Base-by-base conservation (phyloP, 1,140 invertebrate genomes). In the Dinoponera quadriceps region DNA sequence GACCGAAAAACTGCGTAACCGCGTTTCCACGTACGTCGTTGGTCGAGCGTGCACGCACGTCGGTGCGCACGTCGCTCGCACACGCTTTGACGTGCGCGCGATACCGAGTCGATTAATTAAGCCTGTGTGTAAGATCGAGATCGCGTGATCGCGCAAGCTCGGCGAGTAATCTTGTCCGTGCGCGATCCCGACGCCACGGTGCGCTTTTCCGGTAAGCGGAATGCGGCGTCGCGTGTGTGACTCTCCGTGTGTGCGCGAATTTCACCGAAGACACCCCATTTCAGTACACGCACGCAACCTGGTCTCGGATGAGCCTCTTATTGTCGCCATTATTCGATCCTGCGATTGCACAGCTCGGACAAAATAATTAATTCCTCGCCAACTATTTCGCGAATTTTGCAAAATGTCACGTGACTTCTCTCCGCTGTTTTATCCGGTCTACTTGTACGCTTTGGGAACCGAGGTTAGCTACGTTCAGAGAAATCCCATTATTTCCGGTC, bases 261-360 rank as follows among this genome's bases (percentile, higher is more conserved):
- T 59, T 80, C 65, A 80, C 57, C 25, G 54, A 20, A 55, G 38
- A 44, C 7, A 44, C 11, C 38, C 38, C 38, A 9, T 44, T 11
- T 9, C 18, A 11, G 29, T 55, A 4, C 33, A 65, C n/a, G 49
- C 29, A 77, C 48, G 44, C 60, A 65, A 77, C 3, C 22, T 51
- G n/a, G 29, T 73, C 55, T 18, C 38, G n/a, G 22, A 22, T 25
- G 3, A 29, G 57, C 16, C 33, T n/a, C n/a, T 80, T 80, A 80
- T 80, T 80, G 65, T 80, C 75, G 75, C 71, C 75, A 80, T 80
- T 80, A 80, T 65, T 57, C 59, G 22, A n/a, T n/a, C n/a, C n/a
- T 27, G 38, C 65, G 57, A 71, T 71, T 71, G 48, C 63, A 78
- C n/a, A n/a, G n/a, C n/a, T n/a, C n/a, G n/a, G n/a, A n/a, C n/a